Evolutionary conservation across 2,888 invertebrate species (phyloP).

Genomic region (Agrenia bidenticulata): DNA sequence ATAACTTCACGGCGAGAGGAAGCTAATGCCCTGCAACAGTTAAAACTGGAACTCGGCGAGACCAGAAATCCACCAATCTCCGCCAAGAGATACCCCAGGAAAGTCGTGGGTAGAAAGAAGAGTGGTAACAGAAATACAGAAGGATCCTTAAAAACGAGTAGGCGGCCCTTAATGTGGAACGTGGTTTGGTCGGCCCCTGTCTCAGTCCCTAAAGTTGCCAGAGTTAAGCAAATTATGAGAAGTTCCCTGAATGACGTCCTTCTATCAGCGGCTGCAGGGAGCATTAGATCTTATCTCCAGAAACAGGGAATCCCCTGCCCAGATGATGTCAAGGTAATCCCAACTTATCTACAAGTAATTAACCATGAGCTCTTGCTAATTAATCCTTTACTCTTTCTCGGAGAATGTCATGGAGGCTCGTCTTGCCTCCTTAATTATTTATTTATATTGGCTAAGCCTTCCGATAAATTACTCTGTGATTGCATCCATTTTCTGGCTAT

Average conservation of each 20-base stretch:
- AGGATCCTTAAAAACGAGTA: not conserved
- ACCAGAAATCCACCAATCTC: too few relatives aligned
- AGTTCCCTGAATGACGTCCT: constrained; percentile 62
- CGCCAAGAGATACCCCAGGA: too few relatives aligned
- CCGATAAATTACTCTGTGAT: too few relatives aligned
- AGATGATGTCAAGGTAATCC: constrained; percentile 58
- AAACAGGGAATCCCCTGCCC: constrained; percentile 60
- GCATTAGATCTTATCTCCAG: constrained; percentile 59
- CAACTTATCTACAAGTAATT: too few relatives aligned
- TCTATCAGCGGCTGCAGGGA: constrained; percentile 60
- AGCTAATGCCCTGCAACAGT: not conserved
- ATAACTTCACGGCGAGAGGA: not conserved
- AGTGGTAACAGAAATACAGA: not conserved
- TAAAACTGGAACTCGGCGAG: not conserved
- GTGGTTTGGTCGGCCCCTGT: constrained; percentile 61
- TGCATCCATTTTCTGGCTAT: too few relatives aligned
- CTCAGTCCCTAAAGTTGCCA: constrained; percentile 57
- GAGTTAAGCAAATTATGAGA: constrained; percentile 62
- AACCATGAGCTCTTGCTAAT: not conserved
- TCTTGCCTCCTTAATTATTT: too few relatives aligned
- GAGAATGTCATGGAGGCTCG: too few relatives aligned
- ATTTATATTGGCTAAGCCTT: too few relatives aligned
- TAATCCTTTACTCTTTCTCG: too few relatives aligned
- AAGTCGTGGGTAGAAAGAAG: too few relatives aligned
- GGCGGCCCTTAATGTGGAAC: constrained; percentile 33